Base-by-base conservation (phyloP, 1,140 invertebrate species). In the Hestina assimilis region DNA sequence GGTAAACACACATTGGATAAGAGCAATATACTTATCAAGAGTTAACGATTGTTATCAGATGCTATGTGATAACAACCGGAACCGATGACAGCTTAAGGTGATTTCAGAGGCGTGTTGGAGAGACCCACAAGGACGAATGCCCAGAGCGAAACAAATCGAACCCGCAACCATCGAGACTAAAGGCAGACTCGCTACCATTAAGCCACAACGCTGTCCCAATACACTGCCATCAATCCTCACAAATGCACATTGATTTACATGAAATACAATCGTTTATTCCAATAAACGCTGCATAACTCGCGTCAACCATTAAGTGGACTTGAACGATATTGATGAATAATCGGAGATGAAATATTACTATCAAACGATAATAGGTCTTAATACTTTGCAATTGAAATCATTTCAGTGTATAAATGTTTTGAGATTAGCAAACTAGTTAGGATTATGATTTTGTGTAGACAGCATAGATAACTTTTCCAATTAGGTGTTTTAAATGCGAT, bases 181-280 rank as follows among this genome's bases (percentile, higher is more conserved):
- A n/a, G n/a, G n/a, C n/a, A n/a, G n/a, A n/a, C n/a, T n/a, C n/a
- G n/a, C n/a, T n/a, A n/a, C n/a, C n/a, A n/a, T n/a, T n/a, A n/a
- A n/a, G n/a, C n/a, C n/a, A n/a, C n/a, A n/a, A n/a, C n/a, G n/a
- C n/a, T n/a, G n/a, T n/a, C n/a, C n/a, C n/a, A n/a, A n/a, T n/a
- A n/a, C 23, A 46, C 1, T 8, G 21, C 28, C 35, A 50, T 61
- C 59, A 54, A 61, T 61, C 59, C 38, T 24, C 19, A 14, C 24
- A 12, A 15, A 51, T 12, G 47, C 40, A 20, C 20, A 20, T 56
- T 69, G 66, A 72, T 69, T 72, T 69, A 72, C 53, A 63, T 50
- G 31, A 31, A 57, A 63, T 63, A 53, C 46, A 61, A 70, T 67
- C 63, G 69, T 66, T 74, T 71, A 69, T 69, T 57, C 56, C 63